Evolutionary conservation across 2,888 invertebrate species (phyloP).

Genomic region (Stenoptilia bipunctidactyla): DNA sequence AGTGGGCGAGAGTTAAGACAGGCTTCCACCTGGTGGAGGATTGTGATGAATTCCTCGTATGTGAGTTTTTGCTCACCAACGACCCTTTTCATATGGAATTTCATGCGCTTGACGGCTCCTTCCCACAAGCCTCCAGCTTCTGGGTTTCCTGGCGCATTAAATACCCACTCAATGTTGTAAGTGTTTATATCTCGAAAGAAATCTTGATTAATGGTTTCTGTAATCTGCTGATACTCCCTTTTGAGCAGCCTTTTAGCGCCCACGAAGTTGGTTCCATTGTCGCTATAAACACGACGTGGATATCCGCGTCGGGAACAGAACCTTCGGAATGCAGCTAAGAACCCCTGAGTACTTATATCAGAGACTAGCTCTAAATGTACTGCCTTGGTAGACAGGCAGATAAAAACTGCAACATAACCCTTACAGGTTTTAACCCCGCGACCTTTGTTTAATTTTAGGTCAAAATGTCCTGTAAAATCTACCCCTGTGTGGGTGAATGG

Average conservation of each 20-base stretch:
- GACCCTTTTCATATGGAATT: neutral
- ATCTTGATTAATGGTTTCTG: neutral
- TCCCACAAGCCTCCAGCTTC: neutral
- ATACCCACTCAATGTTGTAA: neutral
- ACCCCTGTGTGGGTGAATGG: constrained; percentile 1
- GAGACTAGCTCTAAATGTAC: neutral
- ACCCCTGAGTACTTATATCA: neutral
- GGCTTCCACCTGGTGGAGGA: neutral
- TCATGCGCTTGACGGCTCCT: neutral
- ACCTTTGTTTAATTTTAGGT: constrained; percentile 1
- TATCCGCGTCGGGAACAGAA: neutral
- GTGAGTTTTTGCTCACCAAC: constrained; percentile 1
- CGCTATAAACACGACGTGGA: neutral
- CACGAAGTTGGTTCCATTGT: neutral
- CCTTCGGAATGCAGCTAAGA: neutral
- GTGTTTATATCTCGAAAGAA: neutral
- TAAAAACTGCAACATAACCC: neutral
- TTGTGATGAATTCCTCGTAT: neutral
- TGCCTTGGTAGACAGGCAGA: neutral
- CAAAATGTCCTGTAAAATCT: neutral
- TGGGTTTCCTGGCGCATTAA: neutral
- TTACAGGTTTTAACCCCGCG: neutral
- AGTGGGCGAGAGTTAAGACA: neutral
- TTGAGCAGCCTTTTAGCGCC: neutral
- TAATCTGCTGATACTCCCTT: neutral